A percentile compares a stretch with the other conserved stretches of the same genome.
phyloP scores from a whole-genome alignment of 1,140 invertebrate species.

The Drosophila novamexicana region DNA sequence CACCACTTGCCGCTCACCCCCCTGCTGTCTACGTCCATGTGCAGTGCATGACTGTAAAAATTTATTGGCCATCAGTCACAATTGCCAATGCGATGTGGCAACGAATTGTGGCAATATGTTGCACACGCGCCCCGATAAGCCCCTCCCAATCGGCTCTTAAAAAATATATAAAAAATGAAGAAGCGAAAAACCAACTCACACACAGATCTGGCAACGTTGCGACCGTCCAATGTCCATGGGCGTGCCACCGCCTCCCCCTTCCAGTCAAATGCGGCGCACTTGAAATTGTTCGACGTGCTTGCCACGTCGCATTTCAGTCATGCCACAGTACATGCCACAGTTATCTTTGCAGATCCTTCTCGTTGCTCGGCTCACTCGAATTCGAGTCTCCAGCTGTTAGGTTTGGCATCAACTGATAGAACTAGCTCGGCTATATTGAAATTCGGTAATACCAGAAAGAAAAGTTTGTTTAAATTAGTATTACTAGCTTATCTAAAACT shows the following conservation, averaged over 20 bases:
- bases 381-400: background rate
- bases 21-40: slow-evolving; percentile 39
- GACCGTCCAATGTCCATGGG: background rate
- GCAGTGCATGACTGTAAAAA: slow-evolving; percentile 71
- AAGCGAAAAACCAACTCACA: background rate
- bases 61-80: slow-evolving; percentile 82
- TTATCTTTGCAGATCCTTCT: background rate
- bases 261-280: slow-evolving; percentile 2
- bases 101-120: slow-evolving; percentile 75
- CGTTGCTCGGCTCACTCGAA: background rate
- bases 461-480: no score
- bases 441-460: no score
- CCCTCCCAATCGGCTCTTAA: background rate
- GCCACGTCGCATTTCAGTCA: slow-evolving; percentile 7
- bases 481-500: no score
- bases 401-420: no score
- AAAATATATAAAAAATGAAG: background rate
- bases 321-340: background rate
- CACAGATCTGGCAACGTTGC: slow-evolving; percentile 10
- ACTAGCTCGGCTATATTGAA: no score
- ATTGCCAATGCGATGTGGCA: slow-evolving; percentile 64
- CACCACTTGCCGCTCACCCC: background rate
- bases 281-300: slow-evolving; percentile 25
- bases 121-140: slow-evolving; percentile 72
- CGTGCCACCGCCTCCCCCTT: background rate